Base-by-base conservation (phyloP, 2,797 vertebrate species). In the Graptemys geographica region DNA sequence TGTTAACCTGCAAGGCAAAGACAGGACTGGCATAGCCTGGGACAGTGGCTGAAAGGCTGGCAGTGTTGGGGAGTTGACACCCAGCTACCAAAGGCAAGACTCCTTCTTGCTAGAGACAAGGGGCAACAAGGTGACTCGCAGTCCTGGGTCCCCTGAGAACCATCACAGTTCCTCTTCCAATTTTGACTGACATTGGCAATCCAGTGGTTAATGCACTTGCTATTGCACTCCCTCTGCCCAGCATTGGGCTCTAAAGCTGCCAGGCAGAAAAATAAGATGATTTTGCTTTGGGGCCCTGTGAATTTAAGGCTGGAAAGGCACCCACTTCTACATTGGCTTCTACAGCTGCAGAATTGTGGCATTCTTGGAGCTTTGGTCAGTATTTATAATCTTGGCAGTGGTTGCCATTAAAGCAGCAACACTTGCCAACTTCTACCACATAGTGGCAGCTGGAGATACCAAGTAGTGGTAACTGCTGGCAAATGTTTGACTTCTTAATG, bases 341-440 rank as follows among this genome's bases (percentile, higher is more conserved):
- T 59, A 86, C 27, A 74, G 57, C 72, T 80, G 41, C 23, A 91
- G 89, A n/a, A 87, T 90, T 94, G 18, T 80, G 89, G 59, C 82
- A 89, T 95, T 96, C 90, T 87, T 82, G 82, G 90, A 92, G 89
- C 65, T 27, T 41, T 89, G 95, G 94, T 78, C 94, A 96, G 31
- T 6, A 1, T 90, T 89, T 49, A 10, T 65, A 3, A 59, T 85
- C 92, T 59, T 87, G 74, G 37, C 25, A 41, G n/a, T 44, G 37
- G 11, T 15, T 44, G 72, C 23, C 62, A 65, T n/a, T 65, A 65
- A n/a, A 62, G 15, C 13, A 16, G 16, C 59, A 62, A 33, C 28
- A 31, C 31, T 41, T 72, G 69, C 37, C 69, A 72, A 72, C 16
- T 21, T 72, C 69, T 72, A 11, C 37, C 69, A 41, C 12, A 33